phyloP scores from a whole-genome alignment of 1,140 invertebrate species.

The Neuroterus valhalla region DNA sequence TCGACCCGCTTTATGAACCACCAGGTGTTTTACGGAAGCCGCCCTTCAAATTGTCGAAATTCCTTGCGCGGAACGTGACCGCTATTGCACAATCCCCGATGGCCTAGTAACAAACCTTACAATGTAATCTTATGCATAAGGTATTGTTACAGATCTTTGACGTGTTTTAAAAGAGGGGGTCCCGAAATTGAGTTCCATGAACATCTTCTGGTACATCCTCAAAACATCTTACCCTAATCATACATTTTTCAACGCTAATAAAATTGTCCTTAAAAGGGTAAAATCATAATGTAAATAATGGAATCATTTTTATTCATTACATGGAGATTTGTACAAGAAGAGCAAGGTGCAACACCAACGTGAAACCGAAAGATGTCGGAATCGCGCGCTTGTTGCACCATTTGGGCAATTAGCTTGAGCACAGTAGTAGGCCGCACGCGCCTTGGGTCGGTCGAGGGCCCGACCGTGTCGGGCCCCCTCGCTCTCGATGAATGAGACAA shows the following conservation, averaged over 20 bases:
- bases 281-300: constrained; percentile 11
- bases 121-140: too few species aligned
- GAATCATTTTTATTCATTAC: constrained; percentile 41
- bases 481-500: constrained; percentile 66
- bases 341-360: constrained; percentile 39
- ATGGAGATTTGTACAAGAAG: constrained; percentile 37
- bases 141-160: too few species aligned
- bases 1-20: constrained; percentile 40
- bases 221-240: too few species aligned
- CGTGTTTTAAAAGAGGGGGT: too few species aligned
- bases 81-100: neutral
- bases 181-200: too few species aligned
- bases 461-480: constrained; percentile 41
- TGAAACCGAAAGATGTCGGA: constrained; percentile 45
- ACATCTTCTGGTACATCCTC: too few species aligned
- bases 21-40: constrained; percentile 4
- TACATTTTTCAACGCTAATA: too few species aligned
- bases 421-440: constrained; percentile 62
- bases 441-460: constrained; percentile 52
- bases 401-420: constrained; percentile 67
- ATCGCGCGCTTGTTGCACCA: constrained; percentile 63
- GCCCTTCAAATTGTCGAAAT: constrained; percentile 33
- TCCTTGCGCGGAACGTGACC: constrained; percentile 1
- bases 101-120: too few species aligned
- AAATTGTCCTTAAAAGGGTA: neutral